Evolutionary conservation across 2,797 vertebrate genomes (phyloP), one percentile per base, ranked within the genome.

Genomic region (Paguma larvata): DNA sequence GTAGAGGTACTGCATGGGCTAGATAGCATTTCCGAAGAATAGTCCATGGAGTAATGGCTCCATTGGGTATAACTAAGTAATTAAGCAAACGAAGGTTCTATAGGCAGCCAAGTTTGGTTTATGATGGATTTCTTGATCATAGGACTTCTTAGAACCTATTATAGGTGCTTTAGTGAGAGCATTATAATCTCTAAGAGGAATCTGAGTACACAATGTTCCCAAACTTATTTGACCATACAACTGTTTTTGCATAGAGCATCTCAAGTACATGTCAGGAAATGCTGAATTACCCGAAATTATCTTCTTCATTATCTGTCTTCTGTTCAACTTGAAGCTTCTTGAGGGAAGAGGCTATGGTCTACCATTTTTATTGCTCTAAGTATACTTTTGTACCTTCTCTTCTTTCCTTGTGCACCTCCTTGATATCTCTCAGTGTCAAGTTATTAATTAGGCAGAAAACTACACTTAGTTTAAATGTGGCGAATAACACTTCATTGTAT

Each of bases 401-500:
- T 13, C 32, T 88, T 88, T 51, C 23, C 44, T 53, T 68, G 3
- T 15, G 10, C 11, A 18, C 48, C 62, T 82, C 89, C 11, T 48
- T 63, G 27, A 15, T 46, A 73, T 30, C 6, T 12, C 23, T 65
- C 23, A 32, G 44, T 10, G 34, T 82, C 77, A 92, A 59, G 44
- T 34, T 87, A 38, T 56, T 70, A 14, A 46, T 38, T 23, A 85
- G 46, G 32, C 73, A 84, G 53, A 62, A 92, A 46, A 46, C 62
- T 62, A 48, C 21, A 7, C 38, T 73, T 65, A 51, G 48, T 88
- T 90, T 83, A 91, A 95, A 65, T 56, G 51, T 65, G 68, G 72
- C 85, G 30, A 65, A 87, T 96, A 94, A 78, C 8, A 79, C 56
- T 88, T 90, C 51, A 59, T 90, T 41, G 12, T 85, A 65, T 80